phyloP scores from a whole-genome alignment of 2,888 invertebrate genomes.

The Pristionchus exspectatus region DNA sequence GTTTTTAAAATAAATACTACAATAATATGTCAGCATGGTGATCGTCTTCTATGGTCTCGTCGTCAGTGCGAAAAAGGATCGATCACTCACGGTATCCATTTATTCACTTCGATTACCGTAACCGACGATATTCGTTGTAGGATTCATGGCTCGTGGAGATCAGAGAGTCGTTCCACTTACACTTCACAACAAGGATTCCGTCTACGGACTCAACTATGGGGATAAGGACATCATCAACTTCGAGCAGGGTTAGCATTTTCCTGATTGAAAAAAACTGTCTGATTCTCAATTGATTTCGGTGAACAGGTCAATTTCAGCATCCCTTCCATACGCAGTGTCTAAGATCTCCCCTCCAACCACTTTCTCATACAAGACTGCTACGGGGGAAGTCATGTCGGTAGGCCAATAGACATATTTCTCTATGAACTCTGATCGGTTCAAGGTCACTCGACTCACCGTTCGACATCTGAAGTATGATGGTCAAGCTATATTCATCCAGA shows the following conservation, averaged over 20 bases:
- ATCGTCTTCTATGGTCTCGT: slow-evolving; percentile 44
- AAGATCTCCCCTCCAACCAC: slow-evolving; percentile 38
- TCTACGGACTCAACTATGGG: slow-evolving; percentile 43
- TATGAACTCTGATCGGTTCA: not conserved
- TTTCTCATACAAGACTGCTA: slow-evolving; percentile 28
- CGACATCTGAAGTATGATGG: slow-evolving; percentile 24
- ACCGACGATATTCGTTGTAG: not conserved
- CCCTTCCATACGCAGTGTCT: slow-evolving; percentile 27
- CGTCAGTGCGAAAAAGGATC: slow-evolving; percentile 7
- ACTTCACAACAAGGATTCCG: slow-evolving; percentile 30
- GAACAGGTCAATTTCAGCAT: not conserved
- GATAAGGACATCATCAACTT: slow-evolving; percentile 43
- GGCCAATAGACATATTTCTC: not conserved
- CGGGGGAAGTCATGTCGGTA: slow-evolving; percentile 14
- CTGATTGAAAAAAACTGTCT: not conserved
- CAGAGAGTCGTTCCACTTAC: slow-evolving; percentile 44
- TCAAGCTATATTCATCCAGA: slow-evolving; percentile 37
- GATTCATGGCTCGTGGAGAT: slow-evolving; percentile 49
- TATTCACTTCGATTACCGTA: not conserved
- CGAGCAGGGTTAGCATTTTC: not conserved
- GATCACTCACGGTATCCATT: slow-evolving; percentile 43
- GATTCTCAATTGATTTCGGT: no score
- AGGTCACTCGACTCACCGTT: slow-evolving; percentile 39
- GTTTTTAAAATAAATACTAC: not conserved
- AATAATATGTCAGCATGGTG: slow-evolving; percentile 20